Conservation (phyloP, 2,888 invertebrate species). For the Tipula lateralis region DNA sequence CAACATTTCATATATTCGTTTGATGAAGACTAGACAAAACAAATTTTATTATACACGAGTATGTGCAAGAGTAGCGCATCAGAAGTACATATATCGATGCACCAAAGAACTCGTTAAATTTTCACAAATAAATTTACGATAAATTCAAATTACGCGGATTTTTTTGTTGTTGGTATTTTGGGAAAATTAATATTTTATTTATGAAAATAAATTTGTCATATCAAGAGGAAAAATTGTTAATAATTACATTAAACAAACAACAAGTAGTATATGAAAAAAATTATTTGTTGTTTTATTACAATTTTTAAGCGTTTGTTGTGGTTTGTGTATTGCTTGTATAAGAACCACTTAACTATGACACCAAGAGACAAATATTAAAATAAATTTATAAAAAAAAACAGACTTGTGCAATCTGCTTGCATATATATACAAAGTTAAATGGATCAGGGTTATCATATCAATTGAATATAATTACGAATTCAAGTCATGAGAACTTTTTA, state of each 20-base stretch:
- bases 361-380: not conserved
- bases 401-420: not conserved
- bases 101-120: slow-evolving; percentile 2
- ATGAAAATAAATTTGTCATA: not conserved
- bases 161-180: not conserved
- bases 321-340: not conserved
- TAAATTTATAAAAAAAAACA: not conserved
- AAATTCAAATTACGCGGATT: not conserved
- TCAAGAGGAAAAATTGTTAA: not conserved
- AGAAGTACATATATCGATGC: not conserved
- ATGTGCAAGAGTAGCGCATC: not conserved
- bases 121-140: not conserved
- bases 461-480: not conserved
- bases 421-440: not conserved
- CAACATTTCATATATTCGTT: not conserved
- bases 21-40: slow-evolving; percentile 11
- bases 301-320: not conserved
- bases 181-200: not conserved
- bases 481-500: not conserved
- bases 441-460: not conserved
- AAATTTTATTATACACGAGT: not conserved
- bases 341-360: not conserved
- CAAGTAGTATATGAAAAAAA: not conserved
- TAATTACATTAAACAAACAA: not conserved
- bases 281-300: not conserved